A percentile compares a stretch with the other conserved stretches of the same genome.
These are phyloP conservation scores for Lasioglossum morio DNA, from an alignment of 2,888 invertebrate species.

Conservation along the genomic window DNA sequence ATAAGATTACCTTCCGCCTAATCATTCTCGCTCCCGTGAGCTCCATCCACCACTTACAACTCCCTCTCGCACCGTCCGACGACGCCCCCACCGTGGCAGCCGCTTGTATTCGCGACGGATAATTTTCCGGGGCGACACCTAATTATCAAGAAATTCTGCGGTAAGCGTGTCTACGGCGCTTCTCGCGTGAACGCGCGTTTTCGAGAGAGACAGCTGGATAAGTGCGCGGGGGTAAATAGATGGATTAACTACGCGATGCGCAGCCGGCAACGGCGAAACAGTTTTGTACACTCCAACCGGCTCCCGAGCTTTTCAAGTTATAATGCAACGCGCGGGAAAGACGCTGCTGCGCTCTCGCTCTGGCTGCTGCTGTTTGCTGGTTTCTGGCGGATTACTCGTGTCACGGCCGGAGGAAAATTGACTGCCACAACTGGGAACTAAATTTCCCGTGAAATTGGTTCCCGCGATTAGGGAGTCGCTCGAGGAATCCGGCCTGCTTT, in stretches of 20 bases:
- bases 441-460: constrained; percentile 44
- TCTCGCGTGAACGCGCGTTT: constrained; percentile 13
- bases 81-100: neutral
- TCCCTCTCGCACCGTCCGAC: neutral
- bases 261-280: neutral
- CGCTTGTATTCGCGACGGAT: constrained; percentile 56
- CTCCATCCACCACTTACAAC: constrained; percentile 38
- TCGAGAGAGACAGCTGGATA: constrained; percentile 23
- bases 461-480: neutral
- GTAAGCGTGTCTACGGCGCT: constrained; percentile 35
- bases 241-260: constrained; percentile 35
- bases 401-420: constrained; percentile 23
- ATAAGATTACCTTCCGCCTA: constrained; percentile 73
- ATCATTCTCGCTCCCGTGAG: constrained; percentile 64
- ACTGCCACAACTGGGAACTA: constrained; percentile 26
- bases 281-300: constrained; percentile 34
- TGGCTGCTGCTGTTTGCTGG: neutral
- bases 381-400: constrained; percentile 24
- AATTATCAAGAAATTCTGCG: constrained; percentile 79
- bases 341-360: neutral
- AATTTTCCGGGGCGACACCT: constrained; percentile 79
- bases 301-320: constrained; percentile 8
- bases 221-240: constrained; percentile 30
- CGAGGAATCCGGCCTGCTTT: neutral
- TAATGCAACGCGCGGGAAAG: neutral